Conservation (phyloP, 2,113 vertebrate genomes). For the Megaceryle torquata region DNA sequence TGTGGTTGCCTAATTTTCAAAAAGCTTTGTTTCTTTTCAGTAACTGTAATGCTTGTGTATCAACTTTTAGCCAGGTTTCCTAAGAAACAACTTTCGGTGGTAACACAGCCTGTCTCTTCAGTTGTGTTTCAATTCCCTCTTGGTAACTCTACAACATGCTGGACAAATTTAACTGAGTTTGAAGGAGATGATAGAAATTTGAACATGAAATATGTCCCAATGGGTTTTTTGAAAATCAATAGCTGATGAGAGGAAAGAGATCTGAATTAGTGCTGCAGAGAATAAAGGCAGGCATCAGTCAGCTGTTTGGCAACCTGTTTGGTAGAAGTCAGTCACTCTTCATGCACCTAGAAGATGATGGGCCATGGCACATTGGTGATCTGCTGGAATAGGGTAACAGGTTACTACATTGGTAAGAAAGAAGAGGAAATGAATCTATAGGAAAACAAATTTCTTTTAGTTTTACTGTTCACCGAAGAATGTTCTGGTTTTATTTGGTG, state of each 20-base stretch:
- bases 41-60: background rate
- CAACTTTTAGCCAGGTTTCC: background rate
- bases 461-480: background rate
- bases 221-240: background rate
- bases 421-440: background rate
- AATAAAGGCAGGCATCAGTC: background rate
- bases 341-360: background rate
- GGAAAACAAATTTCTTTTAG: background rate
- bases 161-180: background rate
- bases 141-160: background rate
- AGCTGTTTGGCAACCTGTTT: background rate
- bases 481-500: background rate
- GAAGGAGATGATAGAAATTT: background rate
- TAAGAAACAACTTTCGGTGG: background rate
- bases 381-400: background rate
- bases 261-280: background rate
- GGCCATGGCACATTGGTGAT: accelerated
- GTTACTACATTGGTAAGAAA: background rate
- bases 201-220: background rate
- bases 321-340: background rate
- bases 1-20: background rate
- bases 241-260: background rate
- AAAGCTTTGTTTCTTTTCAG: background rate
- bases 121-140: background rate
- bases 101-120: background rate